These are phyloP conservation scores for Drosophila sp. DNA, from an alignment of 1,140 invertebrate species.

Conservation along the genomic window DNA sequence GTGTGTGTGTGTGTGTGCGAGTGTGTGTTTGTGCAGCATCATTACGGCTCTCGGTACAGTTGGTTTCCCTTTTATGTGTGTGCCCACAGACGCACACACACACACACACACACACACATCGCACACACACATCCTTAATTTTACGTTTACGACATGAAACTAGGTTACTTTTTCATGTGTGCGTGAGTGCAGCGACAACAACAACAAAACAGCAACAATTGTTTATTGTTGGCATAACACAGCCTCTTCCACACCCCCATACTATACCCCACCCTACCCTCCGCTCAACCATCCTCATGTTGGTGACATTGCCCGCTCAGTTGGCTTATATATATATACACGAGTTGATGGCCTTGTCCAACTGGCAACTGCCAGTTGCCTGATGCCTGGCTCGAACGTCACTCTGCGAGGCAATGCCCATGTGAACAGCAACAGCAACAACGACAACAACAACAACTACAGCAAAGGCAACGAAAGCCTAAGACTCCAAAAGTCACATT, in stretches of 20 bases:
- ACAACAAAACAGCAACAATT: conserved; percentile 60
- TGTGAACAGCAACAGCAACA: conserved; percentile 51
- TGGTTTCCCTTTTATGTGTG: conserved; percentile 65
- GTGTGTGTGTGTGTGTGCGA: conserved; percentile 27
- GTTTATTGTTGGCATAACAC: conserved; percentile 53
- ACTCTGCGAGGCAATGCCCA: conserved; percentile 51
- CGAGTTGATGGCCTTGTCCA: conserved; percentile 52
- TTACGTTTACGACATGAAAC: conserved; percentile 77
- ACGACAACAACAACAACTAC: not conserved
- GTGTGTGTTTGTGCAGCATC: conserved; percentile 44
- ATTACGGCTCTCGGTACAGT: conserved; percentile 53
- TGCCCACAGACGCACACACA: conserved; percentile 57
- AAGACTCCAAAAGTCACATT: conserved; percentile 12
- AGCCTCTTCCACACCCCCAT: not conserved
- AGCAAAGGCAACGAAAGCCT: conserved; percentile 13
- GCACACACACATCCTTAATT: conserved; percentile 52
- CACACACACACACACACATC: conserved; percentile 30
- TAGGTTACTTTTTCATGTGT: conserved; percentile 76
- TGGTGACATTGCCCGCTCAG: conserved; percentile 68
- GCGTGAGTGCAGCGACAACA: conserved; percentile 52
- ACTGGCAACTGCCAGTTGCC: conserved; percentile 22
- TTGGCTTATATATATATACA: conserved; percentile 32
- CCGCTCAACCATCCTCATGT: conserved; percentile 27
- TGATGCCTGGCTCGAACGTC: conserved; percentile 28
- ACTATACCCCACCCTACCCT: not conserved